Percentiles rank a stretch among this genome's conserved stretches.
Conservation (phyloP, 2,113 vertebrate species). For the Delphinapterus leucas region DNA sequence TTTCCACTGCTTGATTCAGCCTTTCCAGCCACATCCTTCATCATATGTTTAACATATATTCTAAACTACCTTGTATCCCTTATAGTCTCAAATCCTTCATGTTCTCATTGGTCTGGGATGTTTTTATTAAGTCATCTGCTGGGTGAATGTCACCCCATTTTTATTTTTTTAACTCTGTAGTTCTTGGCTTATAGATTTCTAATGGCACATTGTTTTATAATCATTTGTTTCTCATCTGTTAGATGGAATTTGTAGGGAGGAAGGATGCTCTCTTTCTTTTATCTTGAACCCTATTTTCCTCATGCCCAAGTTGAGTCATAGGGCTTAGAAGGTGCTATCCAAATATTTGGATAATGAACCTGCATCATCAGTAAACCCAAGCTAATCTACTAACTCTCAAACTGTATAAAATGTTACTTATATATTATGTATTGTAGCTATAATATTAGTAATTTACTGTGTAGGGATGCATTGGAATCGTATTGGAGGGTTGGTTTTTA, state of each 20-base stretch:
- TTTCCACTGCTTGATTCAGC: not conserved
- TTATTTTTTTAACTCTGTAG: not conserved
- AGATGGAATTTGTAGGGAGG: not conserved
- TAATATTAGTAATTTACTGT: not conserved
- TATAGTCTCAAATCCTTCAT: not conserved
- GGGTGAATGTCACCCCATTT: not conserved
- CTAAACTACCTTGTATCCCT: not conserved
- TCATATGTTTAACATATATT: not conserved
- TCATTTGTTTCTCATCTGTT: not conserved
- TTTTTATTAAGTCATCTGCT: not conserved
- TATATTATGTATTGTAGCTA: not conserved
- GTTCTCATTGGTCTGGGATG: not conserved
- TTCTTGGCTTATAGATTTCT: not conserved
- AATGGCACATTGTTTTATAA: not conserved
- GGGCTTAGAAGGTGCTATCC: not conserved
- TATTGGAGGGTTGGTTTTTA: not conserved
- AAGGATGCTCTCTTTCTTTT: not conserved
- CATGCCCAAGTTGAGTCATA: not conserved
- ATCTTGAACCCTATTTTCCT: not conserved
- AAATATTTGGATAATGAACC: not conserved
- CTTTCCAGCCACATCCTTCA: not conserved
- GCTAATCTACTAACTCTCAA: not conserved
- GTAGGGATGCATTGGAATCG: not conserved
- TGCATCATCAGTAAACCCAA: not conserved
- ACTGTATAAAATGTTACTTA: not conserved